A percentile compares a stretch with the other conserved stretches of the same genome.
Conservation (phyloP, 2,797 vertebrate genomes). For the Apogon talboti region DNA sequence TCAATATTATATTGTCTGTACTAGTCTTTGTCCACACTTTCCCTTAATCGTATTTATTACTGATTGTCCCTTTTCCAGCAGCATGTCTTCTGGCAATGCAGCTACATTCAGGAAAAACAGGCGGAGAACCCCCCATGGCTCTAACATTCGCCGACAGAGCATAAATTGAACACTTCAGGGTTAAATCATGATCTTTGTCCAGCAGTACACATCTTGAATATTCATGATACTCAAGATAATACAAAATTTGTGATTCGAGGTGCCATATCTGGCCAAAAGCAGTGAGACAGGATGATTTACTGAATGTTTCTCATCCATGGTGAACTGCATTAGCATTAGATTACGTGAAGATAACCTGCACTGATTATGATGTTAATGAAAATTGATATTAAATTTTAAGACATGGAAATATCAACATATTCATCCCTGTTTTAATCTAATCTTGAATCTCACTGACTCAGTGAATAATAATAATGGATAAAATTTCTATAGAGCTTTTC, state of each 20-base stretch:
- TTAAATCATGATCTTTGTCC: conserved; percentile 27
- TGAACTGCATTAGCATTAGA: neutral
- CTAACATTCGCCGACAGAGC: neutral
- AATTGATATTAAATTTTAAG: neutral
- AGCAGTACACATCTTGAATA: conserved; percentile 20
- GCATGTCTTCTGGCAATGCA: neutral
- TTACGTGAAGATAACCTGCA: neutral
- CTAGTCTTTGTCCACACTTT: neutral
- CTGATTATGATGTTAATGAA: conserved; percentile 22
- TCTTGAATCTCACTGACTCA: neutral
- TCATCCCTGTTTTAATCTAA: neutral
- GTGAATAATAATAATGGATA: too few species aligned
- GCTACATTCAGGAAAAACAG: neutral
- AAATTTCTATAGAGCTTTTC: too few species aligned
- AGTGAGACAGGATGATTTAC: conserved; percentile 7
- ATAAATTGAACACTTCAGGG: conserved; percentile 35
- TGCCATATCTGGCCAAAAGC: neutral
- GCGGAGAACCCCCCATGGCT: neutral
- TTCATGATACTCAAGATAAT: conserved; percentile 39
- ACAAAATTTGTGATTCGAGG: conserved; percentile 17
- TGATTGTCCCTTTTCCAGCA: conserved; percentile 21
- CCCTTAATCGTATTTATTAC: conserved; percentile 1
- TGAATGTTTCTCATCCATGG: conserved; percentile 9
- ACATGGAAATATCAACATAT: neutral
- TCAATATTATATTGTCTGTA: neutral